Evolutionary conservation across 2,113 vertebrate species (phyloP).

Genomic region (Prunella fulvescens): DNA sequence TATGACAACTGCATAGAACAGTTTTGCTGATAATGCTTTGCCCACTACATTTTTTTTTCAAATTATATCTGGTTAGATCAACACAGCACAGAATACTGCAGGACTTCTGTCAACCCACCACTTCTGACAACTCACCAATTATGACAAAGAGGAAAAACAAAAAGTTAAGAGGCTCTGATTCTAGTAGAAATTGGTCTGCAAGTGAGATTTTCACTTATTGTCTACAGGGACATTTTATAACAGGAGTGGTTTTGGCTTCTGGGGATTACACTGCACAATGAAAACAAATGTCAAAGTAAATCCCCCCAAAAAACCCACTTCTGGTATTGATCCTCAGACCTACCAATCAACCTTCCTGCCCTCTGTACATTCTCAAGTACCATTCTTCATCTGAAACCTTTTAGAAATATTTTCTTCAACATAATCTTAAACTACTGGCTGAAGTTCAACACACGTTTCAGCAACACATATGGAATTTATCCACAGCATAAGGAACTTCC

Average conservation of each 20-base stretch:
- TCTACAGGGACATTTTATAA: conserved; percentile 23
- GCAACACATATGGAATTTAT: conserved; percentile 59
- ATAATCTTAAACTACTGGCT: conserved; percentile 54
- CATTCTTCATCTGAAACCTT: conserved; percentile 59
- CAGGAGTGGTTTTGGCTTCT: conserved; percentile 32
- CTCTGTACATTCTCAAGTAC: conserved; percentile 28
- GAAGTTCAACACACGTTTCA: conserved; percentile 49
- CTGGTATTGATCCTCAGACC: conserved; percentile 48
- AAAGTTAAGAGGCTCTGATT: not conserved
- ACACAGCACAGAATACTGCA: not conserved
- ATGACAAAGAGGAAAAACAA: not conserved
- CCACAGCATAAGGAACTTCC: conserved; percentile 24
- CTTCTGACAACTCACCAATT: conserved; percentile 18
- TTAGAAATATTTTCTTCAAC: conserved; percentile 48
- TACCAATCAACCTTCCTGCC: conserved; percentile 12
- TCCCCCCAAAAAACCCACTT: conserved; percentile 43
- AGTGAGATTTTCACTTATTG: conserved; percentile 41
- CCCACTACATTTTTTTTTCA: not conserved
- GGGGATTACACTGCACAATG: conserved; percentile 50
- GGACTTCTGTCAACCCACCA: conserved; percentile 7
- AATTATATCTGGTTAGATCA: not conserved
- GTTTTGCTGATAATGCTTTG: not conserved
- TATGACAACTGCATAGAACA: not conserved
- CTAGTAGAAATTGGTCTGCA: conserved; percentile 44
- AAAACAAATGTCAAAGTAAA: conserved; percentile 67